Evolutionary conservation across 2,888 invertebrate genomes (phyloP).

Genomic region (Hemaris fuciformis): DNA sequence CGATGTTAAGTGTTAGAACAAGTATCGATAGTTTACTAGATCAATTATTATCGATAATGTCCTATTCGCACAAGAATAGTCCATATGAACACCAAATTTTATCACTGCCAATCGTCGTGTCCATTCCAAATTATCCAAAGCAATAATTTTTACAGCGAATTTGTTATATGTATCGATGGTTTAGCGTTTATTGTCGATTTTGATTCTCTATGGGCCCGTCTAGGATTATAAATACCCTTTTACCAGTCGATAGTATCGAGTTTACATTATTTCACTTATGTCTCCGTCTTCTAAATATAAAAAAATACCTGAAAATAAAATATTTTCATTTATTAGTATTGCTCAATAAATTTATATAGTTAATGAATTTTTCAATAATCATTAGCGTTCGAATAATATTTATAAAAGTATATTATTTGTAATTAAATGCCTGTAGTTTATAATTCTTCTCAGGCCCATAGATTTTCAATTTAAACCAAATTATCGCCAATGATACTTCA

Average conservation of each 20-base stretch:
- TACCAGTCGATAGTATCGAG: background rate
- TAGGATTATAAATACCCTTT: no score
- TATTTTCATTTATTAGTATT: no score
- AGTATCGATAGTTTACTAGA: background rate
- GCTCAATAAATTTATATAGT: background rate
- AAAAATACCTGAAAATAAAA: no score
- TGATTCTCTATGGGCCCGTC: background rate
- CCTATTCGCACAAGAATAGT: background rate
- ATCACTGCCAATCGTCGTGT: slow-evolving; percentile 15
- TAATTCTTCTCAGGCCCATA: background rate
- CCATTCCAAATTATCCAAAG: slow-evolving; percentile 13
- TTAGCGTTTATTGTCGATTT: background rate
- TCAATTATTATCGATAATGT: background rate
- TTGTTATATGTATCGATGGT: background rate
- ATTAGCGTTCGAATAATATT: no score
- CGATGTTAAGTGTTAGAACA: background rate
- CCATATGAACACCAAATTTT: background rate
- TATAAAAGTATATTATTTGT: background rate
- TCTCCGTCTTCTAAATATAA: no score
- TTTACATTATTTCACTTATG: no score
- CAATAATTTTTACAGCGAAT: slow-evolving; percentile 15
- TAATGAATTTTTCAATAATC: no score
- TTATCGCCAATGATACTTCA: background rate
- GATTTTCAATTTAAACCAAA: background rate
- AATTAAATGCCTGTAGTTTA: background rate